These are phyloP conservation scores for Paramuricea clavata DNA, from an alignment of 92 coral and sea anemone species.

Conservation along the genomic window DNA sequence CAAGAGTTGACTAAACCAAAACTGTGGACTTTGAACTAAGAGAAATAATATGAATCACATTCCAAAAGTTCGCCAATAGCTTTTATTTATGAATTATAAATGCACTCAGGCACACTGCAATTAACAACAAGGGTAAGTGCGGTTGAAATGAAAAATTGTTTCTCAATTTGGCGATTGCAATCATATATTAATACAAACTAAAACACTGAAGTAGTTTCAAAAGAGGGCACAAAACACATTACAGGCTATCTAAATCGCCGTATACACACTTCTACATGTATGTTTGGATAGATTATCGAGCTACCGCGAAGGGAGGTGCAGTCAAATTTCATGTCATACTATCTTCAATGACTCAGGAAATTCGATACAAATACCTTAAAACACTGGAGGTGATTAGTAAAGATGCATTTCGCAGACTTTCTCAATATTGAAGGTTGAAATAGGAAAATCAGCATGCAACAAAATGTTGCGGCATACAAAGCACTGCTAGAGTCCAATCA, in stretches of 20 bases:
- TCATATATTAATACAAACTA: background rate
- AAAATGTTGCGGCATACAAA: background rate
- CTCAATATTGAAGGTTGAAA: background rate
- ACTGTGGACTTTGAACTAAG: slow-evolving; percentile 10
- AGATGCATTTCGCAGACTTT: background rate
- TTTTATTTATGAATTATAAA: slow-evolving; percentile 30
- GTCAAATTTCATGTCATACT: background rate
- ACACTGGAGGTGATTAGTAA: background rate
- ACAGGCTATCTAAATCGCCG: background rate
- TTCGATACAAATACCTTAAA: background rate
- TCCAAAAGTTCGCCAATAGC: background rate
- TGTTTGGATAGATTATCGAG: background rate
- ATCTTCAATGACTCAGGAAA: background rate
- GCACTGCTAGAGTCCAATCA: background rate
- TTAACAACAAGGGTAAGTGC: slow-evolving; percentile 13
- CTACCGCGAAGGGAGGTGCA: background rate
- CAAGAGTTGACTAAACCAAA: background rate
- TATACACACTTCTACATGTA: background rate
- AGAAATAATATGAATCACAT: background rate
- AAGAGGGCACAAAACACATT: background rate
- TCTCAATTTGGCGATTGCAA: slow-evolving; percentile 12
- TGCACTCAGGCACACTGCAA: slow-evolving; percentile 4
- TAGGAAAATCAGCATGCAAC: background rate
- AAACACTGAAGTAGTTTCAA: background rate
- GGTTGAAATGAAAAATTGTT: slow-evolving; percentile 18